Base-by-base conservation (phyloP, 2,113 vertebrate species). In the Macquaria australasica region DNA sequence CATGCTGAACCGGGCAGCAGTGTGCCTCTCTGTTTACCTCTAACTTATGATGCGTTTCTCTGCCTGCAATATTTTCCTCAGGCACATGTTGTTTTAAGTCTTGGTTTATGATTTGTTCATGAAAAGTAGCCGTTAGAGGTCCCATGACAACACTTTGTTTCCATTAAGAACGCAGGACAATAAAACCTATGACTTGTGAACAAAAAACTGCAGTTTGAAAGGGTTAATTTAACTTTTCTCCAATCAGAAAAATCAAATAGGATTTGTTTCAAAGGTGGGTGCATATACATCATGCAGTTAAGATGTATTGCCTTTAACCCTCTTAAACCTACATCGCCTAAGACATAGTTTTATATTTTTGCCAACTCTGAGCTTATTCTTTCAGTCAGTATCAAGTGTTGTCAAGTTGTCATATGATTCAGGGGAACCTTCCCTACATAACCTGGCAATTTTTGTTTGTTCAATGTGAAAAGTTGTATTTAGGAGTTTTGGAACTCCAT, bases 31-130 rank as follows among this genome's bases (percentile, higher is more conserved):
- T 18, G 20, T 70, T 71, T 74, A 75, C 56, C 62, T 64, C 6
- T 4, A 63, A 67, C 64, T 66, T 78, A 51, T n/a, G 55, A 85
- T 80, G 59, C 39, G 34, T 83, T 82, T 79, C 53, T 68, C 45
- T 34, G 39, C 14, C 73, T 58, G 28, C 21, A 4, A 21, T 48
- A 14, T 16, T 74, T 45, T 78, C 73, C 75, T 68, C 41, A 14
- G 82, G 72, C 67, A 14, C 58, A 8, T 78, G 55, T 62, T 87
- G 76, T 66, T 85, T 80, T 12, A 62, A 62, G 18, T 31, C 16
- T 68, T 34, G 14, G 25, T 73, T 74, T 71, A 70, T 66, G 69
- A 43, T 67, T 70, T 58, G 15, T 31, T 81, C n/a, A 8, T 50
- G 34, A 68, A 67, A 67, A 77, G 10, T 8, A 28, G 59, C 28